Conservation (phyloP, 1,140 invertebrate species). For the Aphelinus certus region DNA sequence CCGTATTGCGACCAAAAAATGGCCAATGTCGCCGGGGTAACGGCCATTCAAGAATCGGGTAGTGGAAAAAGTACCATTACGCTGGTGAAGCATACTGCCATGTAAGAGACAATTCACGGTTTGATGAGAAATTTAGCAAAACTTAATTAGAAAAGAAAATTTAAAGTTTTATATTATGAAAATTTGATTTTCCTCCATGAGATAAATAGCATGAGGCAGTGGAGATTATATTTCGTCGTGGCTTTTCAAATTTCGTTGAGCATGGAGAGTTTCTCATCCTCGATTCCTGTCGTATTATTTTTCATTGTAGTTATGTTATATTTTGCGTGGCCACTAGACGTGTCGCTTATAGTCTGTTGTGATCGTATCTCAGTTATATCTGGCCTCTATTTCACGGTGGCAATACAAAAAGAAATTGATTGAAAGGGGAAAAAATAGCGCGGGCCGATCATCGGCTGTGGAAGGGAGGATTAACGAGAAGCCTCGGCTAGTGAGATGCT, state of each 20-base stretch:
- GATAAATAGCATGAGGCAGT: constrained; percentile 28
- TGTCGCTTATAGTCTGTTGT: not conserved
- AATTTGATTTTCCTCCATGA: too few relatives aligned
- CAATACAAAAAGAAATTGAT: not conserved
- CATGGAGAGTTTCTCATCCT: not conserved
- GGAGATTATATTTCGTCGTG: constrained; percentile 21
- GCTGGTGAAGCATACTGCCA: constrained; percentile 66
- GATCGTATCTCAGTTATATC: not conserved
- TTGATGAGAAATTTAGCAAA: constrained; percentile 15
- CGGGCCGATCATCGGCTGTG: not conserved
- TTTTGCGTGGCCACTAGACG: not conserved
- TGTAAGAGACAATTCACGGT: constrained; percentile 58
- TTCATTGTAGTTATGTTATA: not conserved
- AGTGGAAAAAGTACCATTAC: constrained; percentile 67
- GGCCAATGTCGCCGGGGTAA: constrained; percentile 78
- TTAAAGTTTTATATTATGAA: too few relatives aligned
- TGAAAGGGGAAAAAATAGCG: not conserved
- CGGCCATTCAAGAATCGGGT: constrained; percentile 73
- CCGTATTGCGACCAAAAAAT: constrained; percentile 84
- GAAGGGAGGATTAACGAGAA: constrained; percentile 1
- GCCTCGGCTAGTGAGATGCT: not conserved
- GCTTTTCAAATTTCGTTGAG: constrained; percentile 25
- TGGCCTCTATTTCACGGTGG: not conserved
- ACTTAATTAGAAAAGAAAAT: not conserved
- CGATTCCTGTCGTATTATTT: too few relatives aligned